A percentile compares a stretch with the other conserved stretches of the same genome.
Conservation (phyloP, 2,113 vertebrate species). For the Muntiacus muntjak region DNA sequence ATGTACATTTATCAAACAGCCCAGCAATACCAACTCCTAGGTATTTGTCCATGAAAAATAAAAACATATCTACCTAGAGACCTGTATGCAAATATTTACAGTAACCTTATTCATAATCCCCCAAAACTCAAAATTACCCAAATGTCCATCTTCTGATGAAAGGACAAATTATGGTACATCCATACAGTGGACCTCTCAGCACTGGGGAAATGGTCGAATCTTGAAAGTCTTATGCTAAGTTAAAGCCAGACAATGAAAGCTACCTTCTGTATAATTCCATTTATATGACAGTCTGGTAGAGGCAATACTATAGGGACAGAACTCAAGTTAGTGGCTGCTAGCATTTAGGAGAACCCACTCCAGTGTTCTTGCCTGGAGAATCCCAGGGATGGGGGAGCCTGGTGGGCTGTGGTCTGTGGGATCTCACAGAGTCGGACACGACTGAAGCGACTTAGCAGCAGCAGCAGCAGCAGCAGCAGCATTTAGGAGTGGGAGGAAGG, state of each 20-base stretch:
- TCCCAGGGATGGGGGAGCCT: too few relatives aligned
- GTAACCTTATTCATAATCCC: background rate
- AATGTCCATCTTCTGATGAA: background rate
- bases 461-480: background rate
- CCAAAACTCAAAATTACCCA: background rate
- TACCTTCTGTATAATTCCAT: background rate
- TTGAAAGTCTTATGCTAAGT: constrained; percentile 6
- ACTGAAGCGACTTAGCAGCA: too few relatives aligned
- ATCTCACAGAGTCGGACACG: too few relatives aligned
- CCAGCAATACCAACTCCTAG: constrained; percentile 3
- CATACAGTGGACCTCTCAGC: background rate
- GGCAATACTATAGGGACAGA: background rate
- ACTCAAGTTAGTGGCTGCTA: constrained; percentile 1
- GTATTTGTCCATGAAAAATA: background rate
- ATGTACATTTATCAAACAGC: background rate
- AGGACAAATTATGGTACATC: background rate
- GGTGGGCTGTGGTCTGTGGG: too few relatives aligned
- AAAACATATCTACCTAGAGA: background rate
- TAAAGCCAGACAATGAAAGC: constrained; percentile 23
- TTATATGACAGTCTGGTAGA: constrained; percentile 29
- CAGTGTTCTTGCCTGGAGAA: too few relatives aligned
- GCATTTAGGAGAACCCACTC: background rate
- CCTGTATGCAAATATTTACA: background rate
- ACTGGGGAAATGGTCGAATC: background rate
- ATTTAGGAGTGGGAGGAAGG: background rate